phyloP scores from a whole-genome alignment of 2,797 vertebrate species.

The Odontamblyopus lacepedii region DNA sequence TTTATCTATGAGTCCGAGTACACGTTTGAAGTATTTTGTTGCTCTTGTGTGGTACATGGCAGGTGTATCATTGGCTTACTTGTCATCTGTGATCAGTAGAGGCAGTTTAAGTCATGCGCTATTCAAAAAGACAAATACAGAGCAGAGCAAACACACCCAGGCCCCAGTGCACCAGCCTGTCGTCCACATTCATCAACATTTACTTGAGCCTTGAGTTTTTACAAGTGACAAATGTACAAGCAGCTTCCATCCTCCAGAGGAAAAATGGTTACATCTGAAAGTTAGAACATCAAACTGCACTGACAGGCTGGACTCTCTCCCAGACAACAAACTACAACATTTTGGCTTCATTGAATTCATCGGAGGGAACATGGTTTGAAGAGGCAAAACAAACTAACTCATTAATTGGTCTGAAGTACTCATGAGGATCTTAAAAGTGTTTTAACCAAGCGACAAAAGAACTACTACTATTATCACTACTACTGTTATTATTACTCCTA shows the following conservation, averaged over 20 bases:
- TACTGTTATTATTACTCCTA: too few relatives aligned
- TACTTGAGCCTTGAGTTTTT: slow-evolving; percentile 15
- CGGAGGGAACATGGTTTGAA: not conserved
- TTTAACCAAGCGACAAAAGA: not conserved
- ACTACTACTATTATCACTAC: too few relatives aligned
- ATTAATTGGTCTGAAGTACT: not conserved
- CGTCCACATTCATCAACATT: slow-evolving; percentile 29
- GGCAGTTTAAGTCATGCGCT: slow-evolving; percentile 21
- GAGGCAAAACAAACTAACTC: not conserved
- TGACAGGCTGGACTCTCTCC: slow-evolving; percentile 1
- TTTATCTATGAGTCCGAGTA: not conserved
- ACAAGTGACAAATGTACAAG: slow-evolving; percentile 10
- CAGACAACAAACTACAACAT: not conserved
- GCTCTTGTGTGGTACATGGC: not conserved
- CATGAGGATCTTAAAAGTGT: not conserved
- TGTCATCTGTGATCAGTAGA: slow-evolving; percentile 25
- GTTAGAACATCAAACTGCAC: not conserved
- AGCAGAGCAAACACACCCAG: slow-evolving; percentile 14
- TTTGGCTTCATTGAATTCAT: not conserved
- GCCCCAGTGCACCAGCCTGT: slow-evolving; percentile 14
- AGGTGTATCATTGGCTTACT: slow-evolving; percentile 8
- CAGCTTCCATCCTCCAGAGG: not conserved
- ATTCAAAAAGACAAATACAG: slow-evolving; percentile 1
- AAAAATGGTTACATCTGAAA: not conserved
- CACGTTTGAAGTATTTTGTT: not conserved